Evolutionary conservation across 2,888 invertebrate genomes (phyloP), one percentile per base, ranked within the genome.

Genomic region (Acanthoscelides obtectus): DNA sequence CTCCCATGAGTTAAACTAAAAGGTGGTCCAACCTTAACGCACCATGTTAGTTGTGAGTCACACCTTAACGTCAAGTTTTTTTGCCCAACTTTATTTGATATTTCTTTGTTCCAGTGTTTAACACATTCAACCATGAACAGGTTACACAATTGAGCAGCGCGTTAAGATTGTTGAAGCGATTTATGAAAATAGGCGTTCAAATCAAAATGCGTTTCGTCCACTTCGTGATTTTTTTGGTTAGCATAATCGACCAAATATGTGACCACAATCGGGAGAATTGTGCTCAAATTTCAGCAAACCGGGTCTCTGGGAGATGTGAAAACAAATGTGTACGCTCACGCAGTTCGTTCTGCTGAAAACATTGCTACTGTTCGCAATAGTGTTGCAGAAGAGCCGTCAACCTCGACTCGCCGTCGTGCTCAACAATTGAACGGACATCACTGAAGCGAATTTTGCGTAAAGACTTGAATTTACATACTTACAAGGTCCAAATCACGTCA

Each of bases 291-390:
- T n/a, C n/a, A n/a, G n/a, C n/a, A n/a, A n/a, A n/a, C n/a, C n/a
- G n/a, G n/a, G n/a, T n/a, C n/a, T n/a, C n/a, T n/a, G n/a, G n/a
- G n/a, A n/a, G n/a, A n/a, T n/a, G n/a, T n/a, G n/a, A n/a, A n/a
- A 72, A 69, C 69, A 64, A 69, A 67, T 72, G 66, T 21, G 22
- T 75, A 66, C 71, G 70, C 76, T 73, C 69, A 71, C 68, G 67
- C 66, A 70, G 70, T 45, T 68, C 70, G 72, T 69, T 72, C 66
- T 65, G 70, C 25, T 25, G 66, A 71, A 71, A 70, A 77, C 71
- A 72, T 77, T 74, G 75, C 73, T 74, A 74, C 69, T 73, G 73
- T 77, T 71, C 73, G 73, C 69, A 75, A 75, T 72, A 76, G 77
- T 77, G 77, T 79, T 71, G 71, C 70, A 70, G 74, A 76, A 72